Base-by-base conservation (phyloP, 2,797 vertebrate species). In the Ambastaia sidthimunki region DNA sequence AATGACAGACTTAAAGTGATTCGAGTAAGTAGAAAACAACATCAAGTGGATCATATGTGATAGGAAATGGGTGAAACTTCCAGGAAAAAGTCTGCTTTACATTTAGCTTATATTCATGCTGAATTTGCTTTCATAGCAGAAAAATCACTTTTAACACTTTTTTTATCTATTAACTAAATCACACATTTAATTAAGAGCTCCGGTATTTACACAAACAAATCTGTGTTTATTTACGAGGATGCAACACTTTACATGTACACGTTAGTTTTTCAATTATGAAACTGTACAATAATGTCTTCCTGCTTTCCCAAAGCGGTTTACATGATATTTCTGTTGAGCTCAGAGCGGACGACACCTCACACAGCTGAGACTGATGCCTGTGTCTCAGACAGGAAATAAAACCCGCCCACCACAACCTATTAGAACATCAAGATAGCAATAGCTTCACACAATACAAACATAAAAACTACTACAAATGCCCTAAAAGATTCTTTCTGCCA, bases 301-400 rank as follows among this genome's bases (percentile, higher is more conserved):
- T 37, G 15, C 66, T 31, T 78, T 67, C 54, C 59, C 48, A 47
- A 81, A 75, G 75, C 67, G 54, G 65, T 78, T 75, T 57, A 50
- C 65, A 78, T 75, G 11, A 78, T 66, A 47, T 13, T 13, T 31
- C 28, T 31, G 48, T n/a, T 25, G 18, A 72, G 48, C n/a, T 19
- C 1, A 34, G 41, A 19, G 63, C 54, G 48, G 23, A 54, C 9
- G 21, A 68, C 52, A 59, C 34, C 65, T 76, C 18, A 59, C 65
- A 69, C 23, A 47, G 23, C 7, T 31, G 37, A 68, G 52, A 59
- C 68, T 59, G 28, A 28, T 28, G 28, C 28, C 28, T 28, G 28
- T 28, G 55, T 59, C 55, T 59, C 48, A 68, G 63, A 76, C 59
- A 71, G 68, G 25, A 77, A 81, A 77, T 59, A 34, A 48, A 71